Conservation (phyloP, 2,888 invertebrate genomes). For the Oithona nana region DNA sequence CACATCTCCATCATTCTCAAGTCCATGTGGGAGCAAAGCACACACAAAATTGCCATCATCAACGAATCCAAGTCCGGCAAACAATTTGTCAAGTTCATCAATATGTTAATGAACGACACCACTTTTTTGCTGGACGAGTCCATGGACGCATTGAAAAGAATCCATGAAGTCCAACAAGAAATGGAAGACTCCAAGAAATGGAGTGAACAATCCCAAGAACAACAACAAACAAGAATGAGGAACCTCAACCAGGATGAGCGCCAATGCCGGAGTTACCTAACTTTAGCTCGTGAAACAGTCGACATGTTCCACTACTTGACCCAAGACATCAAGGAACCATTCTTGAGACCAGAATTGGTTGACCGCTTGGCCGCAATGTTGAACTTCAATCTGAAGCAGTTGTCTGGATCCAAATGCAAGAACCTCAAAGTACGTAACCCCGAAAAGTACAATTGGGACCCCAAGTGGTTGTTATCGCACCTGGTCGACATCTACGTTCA, state of each 20-base stretch:
- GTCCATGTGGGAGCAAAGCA: constrained; percentile 53
- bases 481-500: constrained; percentile 92
- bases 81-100: constrained; percentile 87
- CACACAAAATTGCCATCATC: constrained; percentile 60
- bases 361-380: constrained; percentile 92
- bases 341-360: constrained; percentile 76
- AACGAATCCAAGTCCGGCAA: constrained; percentile 70
- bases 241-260: constrained; percentile 63
- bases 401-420: constrained; percentile 89
- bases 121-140: constrained; percentile 92
- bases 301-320: constrained; percentile 87
- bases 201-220: constrained; percentile 43
- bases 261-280: constrained; percentile 64
- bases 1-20: constrained; percentile 93
- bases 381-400: constrained; percentile 88
- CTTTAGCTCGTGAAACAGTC: constrained; percentile 81
- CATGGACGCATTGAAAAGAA: constrained; percentile 54
- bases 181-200: constrained; percentile 50
- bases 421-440: constrained; percentile 72
- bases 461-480: constrained; percentile 68
- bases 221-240: constrained; percentile 53
- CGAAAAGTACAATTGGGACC: constrained; percentile 94
- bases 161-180: constrained; percentile 58
- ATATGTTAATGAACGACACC: constrained; percentile 96
- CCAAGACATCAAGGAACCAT: constrained; percentile 80